Conservation (phyloP, 1,140 invertebrate species). For the Aphelenchoides fujianensis region DNA sequence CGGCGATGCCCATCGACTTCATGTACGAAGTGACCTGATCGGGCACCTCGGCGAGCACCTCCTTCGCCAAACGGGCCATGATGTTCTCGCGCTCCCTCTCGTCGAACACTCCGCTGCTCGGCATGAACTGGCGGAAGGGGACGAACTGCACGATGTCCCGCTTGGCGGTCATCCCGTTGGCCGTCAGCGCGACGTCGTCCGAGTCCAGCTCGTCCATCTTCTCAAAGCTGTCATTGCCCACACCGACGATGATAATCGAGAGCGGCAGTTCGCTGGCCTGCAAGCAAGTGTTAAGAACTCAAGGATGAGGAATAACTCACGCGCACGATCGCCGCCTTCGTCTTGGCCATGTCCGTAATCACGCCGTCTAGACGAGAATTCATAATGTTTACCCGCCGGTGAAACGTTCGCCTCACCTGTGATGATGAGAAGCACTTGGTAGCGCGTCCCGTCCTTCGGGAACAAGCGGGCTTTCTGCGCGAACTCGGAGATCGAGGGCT, state of each 20-base stretch:
- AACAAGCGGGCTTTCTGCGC: slow-evolving; percentile 62
- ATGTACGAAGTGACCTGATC: slow-evolving; percentile 45
- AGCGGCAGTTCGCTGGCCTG: slow-evolving; percentile 37
- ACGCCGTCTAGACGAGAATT: too few relatives aligned
- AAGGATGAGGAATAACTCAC: too few relatives aligned
- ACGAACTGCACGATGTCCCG: slow-evolving; percentile 51
- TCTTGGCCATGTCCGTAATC: slow-evolving; percentile 70
- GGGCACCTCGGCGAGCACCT: slow-evolving; percentile 43
- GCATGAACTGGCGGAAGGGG: slow-evolving; percentile 53
- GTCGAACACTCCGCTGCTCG: slow-evolving; percentile 14
- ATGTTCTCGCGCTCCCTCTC: slow-evolving; percentile 19
- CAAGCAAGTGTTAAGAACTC: too few relatives aligned
- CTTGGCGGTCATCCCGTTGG: slow-evolving; percentile 28
- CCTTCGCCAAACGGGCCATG: slow-evolving; percentile 36
- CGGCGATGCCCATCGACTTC: slow-evolving; percentile 30
- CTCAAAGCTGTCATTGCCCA: slow-evolving; percentile 47
- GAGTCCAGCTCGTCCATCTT: slow-evolving; percentile 49
- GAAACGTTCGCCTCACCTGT: slow-evolving; percentile 73
- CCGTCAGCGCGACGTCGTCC: slow-evolving; percentile 20
- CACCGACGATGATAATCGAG: slow-evolving; percentile 48
- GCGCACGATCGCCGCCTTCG: slow-evolving; percentile 65
- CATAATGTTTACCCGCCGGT: too few relatives aligned
- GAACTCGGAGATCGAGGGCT: slow-evolving; percentile 69
- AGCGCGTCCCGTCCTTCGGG: slow-evolving; percentile 63
- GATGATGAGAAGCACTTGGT: slow-evolving; percentile 68